A percentile compares a stretch with the other conserved stretches of the same genome.
Conservation (phyloP, 2,113 vertebrate genomes). For the Corydoras maculifer region DNA sequence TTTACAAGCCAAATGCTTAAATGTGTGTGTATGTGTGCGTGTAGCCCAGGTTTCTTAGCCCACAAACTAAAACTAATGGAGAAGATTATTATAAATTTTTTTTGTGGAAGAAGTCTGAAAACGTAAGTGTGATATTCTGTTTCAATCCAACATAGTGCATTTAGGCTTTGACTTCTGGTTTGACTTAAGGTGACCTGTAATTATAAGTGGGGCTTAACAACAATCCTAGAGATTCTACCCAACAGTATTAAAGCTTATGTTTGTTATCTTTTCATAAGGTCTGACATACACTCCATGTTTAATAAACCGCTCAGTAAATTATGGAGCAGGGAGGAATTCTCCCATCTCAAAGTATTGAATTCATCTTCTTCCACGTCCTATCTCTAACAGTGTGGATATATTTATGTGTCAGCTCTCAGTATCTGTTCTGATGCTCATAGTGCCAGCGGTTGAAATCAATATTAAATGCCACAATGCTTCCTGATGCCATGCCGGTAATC, state of each 20-base stretch:
- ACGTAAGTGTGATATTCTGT: neutral
- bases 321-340: neutral
- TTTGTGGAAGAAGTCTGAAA: neutral
- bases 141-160: constrained; percentile 7
- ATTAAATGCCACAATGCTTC: constrained; percentile 99
- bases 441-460: constrained; percentile 99
- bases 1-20: constrained; percentile 18
- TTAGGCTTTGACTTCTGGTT: constrained; percentile 15
- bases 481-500: constrained; percentile 98
- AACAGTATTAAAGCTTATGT: constrained; percentile 21
- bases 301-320: neutral
- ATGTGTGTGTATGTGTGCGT: constrained; percentile 1
- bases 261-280: constrained; percentile 33
- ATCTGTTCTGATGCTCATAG: constrained; percentile 99
- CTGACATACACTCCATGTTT: neutral
- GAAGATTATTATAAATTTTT: constrained; percentile 10
- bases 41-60: neutral
- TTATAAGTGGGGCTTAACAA: constrained; percentile 29
- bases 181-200: constrained; percentile 20
- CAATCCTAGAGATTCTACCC: constrained; percentile 33
- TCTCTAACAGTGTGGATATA: constrained; percentile 53
- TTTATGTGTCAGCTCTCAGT: constrained; percentile 73
- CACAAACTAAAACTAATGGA: constrained; percentile 5
- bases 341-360: neutral
- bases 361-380: too few species aligned